Conservation (phyloP, 2,888 invertebrate genomes). For the Drosophila aldrichi region DNA sequence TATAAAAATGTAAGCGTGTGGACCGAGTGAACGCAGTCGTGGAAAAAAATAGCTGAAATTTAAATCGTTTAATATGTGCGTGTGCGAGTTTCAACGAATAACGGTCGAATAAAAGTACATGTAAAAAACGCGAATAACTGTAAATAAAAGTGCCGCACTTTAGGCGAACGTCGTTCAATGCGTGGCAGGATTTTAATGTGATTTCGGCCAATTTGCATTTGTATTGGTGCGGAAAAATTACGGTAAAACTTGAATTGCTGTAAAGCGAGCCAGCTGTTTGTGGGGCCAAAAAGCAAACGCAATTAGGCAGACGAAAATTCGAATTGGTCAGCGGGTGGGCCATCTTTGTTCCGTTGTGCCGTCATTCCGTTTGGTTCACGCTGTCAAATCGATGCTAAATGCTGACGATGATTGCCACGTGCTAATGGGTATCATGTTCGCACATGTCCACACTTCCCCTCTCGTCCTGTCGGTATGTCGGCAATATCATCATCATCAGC, state of each 20-base stretch:
- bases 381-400: constrained; percentile 39
- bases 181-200: constrained; percentile 20
- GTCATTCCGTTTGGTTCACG: neutral
- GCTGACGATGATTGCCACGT: constrained; percentile 45
- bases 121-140: constrained; percentile 20
- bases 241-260: constrained; percentile 30
- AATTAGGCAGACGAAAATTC: constrained; percentile 22
- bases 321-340: constrained; percentile 8
- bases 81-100: constrained; percentile 7
- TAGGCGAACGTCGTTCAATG: neutral
- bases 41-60: constrained; percentile 29
- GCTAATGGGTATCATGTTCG: constrained; percentile 37
- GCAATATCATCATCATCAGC: neutral
- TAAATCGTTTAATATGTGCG: constrained; percentile 35
- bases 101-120: neutral
- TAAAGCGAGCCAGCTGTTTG: constrained; percentile 55
- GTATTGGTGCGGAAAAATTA: constrained; percentile 32
- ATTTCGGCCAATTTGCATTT: constrained; percentile 31
- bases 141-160: constrained; percentile 24
- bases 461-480: constrained; percentile 15
- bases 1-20: constrained; percentile 47
- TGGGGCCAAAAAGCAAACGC: constrained; percentile 19
- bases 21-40: constrained; percentile 22
- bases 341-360: neutral
- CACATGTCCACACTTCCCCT: constrained; percentile 5